Conservation (phyloP, 2,797 vertebrate species). For the Onychomys leucogaster region DNA sequence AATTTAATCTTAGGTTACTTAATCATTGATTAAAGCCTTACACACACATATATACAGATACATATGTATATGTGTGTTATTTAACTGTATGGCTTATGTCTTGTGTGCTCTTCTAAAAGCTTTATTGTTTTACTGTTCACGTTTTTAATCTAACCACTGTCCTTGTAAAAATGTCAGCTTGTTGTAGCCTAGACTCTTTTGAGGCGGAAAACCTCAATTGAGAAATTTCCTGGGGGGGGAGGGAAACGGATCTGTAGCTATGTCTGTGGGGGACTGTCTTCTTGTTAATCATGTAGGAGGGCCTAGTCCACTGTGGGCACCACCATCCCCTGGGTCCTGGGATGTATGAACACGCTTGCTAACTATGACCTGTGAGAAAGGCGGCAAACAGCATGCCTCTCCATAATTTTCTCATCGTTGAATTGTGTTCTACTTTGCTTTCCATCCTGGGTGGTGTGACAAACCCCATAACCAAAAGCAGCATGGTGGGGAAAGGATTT, state of each 20-base stretch:
- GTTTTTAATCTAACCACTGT: neutral
- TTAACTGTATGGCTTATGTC: neutral
- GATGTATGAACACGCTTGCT: neutral
- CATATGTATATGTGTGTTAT: too few relatives aligned
- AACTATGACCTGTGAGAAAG: neutral
- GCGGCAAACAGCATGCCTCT: neutral
- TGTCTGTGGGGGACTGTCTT: neutral
- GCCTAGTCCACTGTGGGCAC: neutral
- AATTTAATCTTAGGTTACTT: neutral
- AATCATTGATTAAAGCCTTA: neutral
- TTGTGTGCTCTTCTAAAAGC: neutral
- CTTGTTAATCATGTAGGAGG: neutral
- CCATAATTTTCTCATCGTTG: neutral
- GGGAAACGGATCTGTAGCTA: neutral
- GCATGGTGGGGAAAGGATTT: too few relatives aligned
- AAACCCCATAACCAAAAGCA: neutral
- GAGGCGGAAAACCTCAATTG: neutral
- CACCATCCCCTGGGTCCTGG: neutral
- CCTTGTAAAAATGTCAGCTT: neutral
- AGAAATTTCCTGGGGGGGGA: neutral
- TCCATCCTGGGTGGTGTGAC: neutral
- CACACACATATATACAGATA: neutral
- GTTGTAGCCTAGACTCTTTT: neutral
- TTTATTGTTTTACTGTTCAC: neutral
- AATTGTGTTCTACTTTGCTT: neutral